A percentile compares a stretch with the other conserved stretches of the same genome.
phyloP scores from a whole-genome alignment of 2,797 vertebrate species.

The Alauda arvensis region DNA sequence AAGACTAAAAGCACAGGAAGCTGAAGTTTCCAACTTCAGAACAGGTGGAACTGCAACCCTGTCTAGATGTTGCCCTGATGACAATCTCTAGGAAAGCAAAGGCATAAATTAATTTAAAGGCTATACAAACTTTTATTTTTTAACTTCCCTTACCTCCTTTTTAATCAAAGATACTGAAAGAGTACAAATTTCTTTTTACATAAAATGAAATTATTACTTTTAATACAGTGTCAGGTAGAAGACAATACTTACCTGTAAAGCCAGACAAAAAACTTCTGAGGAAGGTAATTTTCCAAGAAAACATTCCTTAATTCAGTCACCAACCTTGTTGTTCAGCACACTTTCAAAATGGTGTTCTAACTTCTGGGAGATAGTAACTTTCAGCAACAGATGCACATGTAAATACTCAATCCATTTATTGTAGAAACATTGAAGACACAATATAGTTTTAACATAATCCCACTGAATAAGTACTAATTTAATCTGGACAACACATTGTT shows the following conservation, averaged over 20 bases:
- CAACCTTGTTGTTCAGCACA: not conserved
- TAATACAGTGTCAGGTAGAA: not conserved
- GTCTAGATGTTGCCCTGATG: not conserved
- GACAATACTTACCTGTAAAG: constrained; percentile 1
- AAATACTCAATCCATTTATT: constrained; percentile 34
- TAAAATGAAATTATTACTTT: not conserved
- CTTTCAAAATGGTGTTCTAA: not conserved
- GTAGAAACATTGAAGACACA: constrained; percentile 14
- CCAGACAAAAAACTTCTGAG: not conserved
- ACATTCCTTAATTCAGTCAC: not conserved
- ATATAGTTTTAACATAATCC: not conserved
- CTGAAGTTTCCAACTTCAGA: not conserved
- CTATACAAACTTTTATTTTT: not conserved
- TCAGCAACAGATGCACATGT: not conserved
- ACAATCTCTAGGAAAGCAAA: not conserved
- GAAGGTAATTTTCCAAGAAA: not conserved
- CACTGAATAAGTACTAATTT: not conserved
- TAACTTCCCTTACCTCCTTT: rapidly evolving
- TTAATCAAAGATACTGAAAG: not conserved
- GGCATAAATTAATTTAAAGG: not conserved
- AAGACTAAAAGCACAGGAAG: not conserved
- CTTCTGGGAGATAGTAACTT: not conserved
- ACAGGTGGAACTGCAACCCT: not conserved
- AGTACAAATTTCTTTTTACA: not conserved
- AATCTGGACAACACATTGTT: not conserved